Percentiles rank a stretch among this genome's conserved stretches.
phyloP scores from a whole-genome alignment of 1,140 invertebrate genomes.

The Neotoxoptera formosana region DNA sequence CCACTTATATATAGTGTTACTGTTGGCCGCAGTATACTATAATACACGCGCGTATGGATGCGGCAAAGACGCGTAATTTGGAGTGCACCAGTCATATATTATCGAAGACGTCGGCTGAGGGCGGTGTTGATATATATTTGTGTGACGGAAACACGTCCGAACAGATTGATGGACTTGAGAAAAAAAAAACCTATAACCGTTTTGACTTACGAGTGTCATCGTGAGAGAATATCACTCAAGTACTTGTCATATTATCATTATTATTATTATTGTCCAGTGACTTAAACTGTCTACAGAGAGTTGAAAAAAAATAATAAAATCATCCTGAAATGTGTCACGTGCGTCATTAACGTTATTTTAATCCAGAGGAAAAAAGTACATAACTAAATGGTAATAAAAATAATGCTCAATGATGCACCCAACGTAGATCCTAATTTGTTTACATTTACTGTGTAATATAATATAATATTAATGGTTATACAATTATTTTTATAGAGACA shows the following conservation, averaged over 20 bases:
- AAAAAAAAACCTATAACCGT: neutral
- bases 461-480: neutral
- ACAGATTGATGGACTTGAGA: constrained; percentile 23
- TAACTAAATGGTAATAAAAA: constrained; percentile 11
- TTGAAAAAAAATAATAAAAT: neutral
- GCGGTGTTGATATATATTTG: constrained; percentile 19
- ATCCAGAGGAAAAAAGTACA: neutral
- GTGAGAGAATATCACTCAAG: constrained; percentile 26
- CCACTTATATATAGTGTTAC: neutral
- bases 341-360: neutral
- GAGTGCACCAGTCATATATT: constrained; percentile 35
- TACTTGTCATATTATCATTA: constrained; percentile 28
- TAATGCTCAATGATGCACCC: neutral
- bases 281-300: neutral
- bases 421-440: neutral
- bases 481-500: neutral
- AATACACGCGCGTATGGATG: neutral
- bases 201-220: constrained; percentile 43
- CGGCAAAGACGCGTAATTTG: constrained; percentile 8
- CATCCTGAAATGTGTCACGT: neutral
- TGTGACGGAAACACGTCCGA: neutral
- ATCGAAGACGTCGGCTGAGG: neutral
- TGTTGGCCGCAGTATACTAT: neutral
- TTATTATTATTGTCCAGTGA: neutral
- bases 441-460: neutral